Evolutionary conservation across 2,113 vertebrate species (phyloP), one percentile per base, ranked within the genome.

Genomic region (Dermatemys mawii): DNA sequence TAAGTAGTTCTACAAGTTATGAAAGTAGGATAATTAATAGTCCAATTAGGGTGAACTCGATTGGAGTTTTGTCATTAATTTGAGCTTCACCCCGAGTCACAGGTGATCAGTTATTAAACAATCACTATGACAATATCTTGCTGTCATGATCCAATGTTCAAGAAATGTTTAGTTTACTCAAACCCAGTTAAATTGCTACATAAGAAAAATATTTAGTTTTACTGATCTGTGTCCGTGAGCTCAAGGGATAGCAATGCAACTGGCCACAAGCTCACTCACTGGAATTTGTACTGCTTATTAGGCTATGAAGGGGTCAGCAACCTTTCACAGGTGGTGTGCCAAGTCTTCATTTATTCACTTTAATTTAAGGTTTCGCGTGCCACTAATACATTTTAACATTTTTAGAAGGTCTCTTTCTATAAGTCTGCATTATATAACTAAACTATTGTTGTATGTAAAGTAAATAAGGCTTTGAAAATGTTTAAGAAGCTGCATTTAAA

Each of bases 1-100:
- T 90, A 76, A 91, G 88, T 88, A 90, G 78, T 87, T 94, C 93
- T 92, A 94, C 80, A 73, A 85, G 60, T 81, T 55, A 22, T 96
- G 86, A 94, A 93, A 21, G 67, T 70, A 90, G 88, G 0, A 0
- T 67, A 93, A 96, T 97, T 95, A 93, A 11, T 9, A 93, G n/a
- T 55, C 90, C 63, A 70, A 90, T 96, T 96, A 93, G 63, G 49
- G 90, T 96, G 92, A 97, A 96, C 96, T 95, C 84, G 81, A 48
- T 92, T 70, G 49, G 91, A 94, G 94, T 84, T 96, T 93, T 90
- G 89, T 89, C 90, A 96, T 94, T 95, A 97, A 95, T 92, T 90
- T 50, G 92, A 46, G 90, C 96, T 93, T 63, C 85, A 73, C 82
- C 78, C 70, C 41, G 17, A 93, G 86, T 95, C 95, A 90, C 0